Conservation (phyloP, 2,113 vertebrate genomes). For the Megaceryle torquata region DNA sequence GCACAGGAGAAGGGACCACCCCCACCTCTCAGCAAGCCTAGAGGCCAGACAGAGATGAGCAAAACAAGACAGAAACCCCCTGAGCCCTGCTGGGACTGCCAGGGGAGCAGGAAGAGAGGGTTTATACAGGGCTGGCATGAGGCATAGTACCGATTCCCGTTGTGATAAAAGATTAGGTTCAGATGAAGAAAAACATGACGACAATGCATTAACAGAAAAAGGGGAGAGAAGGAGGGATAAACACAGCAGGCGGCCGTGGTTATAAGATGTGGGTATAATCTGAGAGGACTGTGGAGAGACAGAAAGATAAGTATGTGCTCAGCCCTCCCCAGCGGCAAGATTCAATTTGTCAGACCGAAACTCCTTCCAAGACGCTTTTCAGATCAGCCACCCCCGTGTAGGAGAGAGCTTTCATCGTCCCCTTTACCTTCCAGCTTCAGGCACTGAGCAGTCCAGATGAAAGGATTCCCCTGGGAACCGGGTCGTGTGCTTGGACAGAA, state of each 20-base stretch:
- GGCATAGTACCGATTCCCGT: not conserved
- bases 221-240: not conserved
- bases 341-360: conserved; percentile 49
- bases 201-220: not conserved
- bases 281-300: conserved; percentile 45
- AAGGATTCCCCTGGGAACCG: not conserved
- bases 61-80: not conserved
- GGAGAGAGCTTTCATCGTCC: not conserved
- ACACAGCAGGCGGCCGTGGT: not conserved
- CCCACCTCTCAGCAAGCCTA: not conserved
- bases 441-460: not conserved
- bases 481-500: not conserved
- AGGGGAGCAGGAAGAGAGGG: not conserved
- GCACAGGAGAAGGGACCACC: not conserved
- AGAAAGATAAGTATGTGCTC: not conserved
- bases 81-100: not conserved
- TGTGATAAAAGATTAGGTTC: conserved; percentile 46
- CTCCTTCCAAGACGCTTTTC: conserved; percentile 33
- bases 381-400: not conserved
- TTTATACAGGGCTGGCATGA: not conserved
- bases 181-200: conserved; percentile 37
- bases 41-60: not conserved
- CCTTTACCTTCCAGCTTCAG: conserved; percentile 43
- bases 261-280: conserved; percentile 14
- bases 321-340: not conserved